These are phyloP conservation scores for Platycnemis pennipes DNA, from an alignment of 2,888 invertebrate genomes.

Conservation along the genomic window DNA sequence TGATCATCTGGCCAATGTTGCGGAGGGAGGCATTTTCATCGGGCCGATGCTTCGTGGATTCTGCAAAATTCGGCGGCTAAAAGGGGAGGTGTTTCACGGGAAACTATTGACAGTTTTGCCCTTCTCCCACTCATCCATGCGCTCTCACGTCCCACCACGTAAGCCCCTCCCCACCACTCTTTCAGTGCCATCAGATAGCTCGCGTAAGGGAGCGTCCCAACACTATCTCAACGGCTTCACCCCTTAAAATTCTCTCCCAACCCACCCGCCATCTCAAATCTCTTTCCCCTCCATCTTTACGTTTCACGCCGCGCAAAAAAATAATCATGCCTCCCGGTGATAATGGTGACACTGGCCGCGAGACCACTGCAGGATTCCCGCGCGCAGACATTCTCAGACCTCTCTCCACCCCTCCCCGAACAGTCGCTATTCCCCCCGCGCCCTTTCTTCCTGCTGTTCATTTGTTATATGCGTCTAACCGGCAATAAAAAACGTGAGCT, in stretches of 20 bases:
- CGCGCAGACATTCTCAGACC: not conserved
- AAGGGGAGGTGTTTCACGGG: not conserved
- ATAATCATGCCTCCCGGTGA: not conserved
- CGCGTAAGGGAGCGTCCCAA: not conserved
- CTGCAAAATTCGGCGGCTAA: not conserved
- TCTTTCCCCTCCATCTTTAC: not conserved
- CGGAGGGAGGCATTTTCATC: not conserved
- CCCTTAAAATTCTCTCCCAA: not conserved
- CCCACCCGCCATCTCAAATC: not conserved
- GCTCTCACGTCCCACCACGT: too few species aligned
- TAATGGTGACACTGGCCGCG: constrained; percentile 3
- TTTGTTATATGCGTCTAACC: not conserved
- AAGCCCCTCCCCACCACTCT: not conserved
- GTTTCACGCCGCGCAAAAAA: not conserved
- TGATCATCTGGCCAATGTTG: not conserved
- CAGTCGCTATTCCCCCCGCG: not conserved
- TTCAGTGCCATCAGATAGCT: not conserved
- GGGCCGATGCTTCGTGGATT: not conserved
- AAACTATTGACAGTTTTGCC: not conserved
- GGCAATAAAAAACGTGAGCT: not conserved
- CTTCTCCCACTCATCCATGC: not conserved
- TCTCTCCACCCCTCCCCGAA: not conserved
- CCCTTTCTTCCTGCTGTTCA: not conserved
- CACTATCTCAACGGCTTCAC: not conserved
- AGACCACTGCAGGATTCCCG: not conserved